Conservation (phyloP, 2,113 vertebrate genomes). For the Microcebus lehilahytsara region DNA sequence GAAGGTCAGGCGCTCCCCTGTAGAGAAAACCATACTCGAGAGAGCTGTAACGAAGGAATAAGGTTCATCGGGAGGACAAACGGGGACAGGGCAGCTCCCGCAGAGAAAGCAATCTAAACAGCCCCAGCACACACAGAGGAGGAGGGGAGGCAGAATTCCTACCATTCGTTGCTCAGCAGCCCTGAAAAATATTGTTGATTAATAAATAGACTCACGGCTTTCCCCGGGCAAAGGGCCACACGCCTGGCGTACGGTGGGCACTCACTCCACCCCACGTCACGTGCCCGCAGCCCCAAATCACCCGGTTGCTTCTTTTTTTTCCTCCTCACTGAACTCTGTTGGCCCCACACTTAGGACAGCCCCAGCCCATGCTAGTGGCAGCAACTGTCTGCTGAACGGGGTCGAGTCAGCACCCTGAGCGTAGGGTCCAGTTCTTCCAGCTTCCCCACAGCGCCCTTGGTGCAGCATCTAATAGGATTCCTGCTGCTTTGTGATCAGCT, state of each 20-base stretch:
- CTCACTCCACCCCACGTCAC: not conserved
- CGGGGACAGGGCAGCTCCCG: accelerated
- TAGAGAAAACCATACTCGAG: not conserved
- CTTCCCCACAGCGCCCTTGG: not conserved
- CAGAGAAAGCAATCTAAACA: not conserved
- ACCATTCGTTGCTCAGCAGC: not conserved
- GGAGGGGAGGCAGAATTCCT: not conserved
- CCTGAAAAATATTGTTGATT: not conserved
- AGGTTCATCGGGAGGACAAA: not conserved
- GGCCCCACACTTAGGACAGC: not conserved
- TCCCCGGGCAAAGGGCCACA: not conserved
- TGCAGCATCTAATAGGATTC: not conserved
- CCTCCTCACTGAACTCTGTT: not conserved
- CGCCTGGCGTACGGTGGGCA: not conserved
- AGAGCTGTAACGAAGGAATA: not conserved
- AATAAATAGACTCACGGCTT: no score
- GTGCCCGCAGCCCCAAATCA: not conserved
- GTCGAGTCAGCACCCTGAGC: no score
- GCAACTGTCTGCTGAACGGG: not conserved
- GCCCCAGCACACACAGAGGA: not conserved
- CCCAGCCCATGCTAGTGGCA: not conserved
- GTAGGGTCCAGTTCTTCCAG: not conserved
- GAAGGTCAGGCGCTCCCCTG: not conserved
- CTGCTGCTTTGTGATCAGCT: not conserved
- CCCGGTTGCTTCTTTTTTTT: not conserved